Conservation (phyloP, 2,888 invertebrate genomes). For the Lomographa bimaculata region DNA sequence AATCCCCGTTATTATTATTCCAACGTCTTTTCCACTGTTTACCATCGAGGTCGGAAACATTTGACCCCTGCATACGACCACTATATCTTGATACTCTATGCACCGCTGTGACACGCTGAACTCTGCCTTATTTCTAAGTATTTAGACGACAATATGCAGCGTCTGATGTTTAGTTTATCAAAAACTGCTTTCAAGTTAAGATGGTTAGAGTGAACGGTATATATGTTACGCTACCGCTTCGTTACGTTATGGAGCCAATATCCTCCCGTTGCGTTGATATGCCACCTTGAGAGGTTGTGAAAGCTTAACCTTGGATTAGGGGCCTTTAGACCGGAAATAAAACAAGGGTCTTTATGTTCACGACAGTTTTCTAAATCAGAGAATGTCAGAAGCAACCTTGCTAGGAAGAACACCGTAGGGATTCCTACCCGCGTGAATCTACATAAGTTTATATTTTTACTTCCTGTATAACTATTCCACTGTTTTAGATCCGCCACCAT, state of each 20-base stretch:
- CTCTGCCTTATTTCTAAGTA: constrained; percentile 2
- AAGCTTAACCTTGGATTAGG: constrained; percentile 18
- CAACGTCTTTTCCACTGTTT: constrained; percentile 20
- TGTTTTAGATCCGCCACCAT: no score
- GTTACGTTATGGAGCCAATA: constrained; percentile 14
- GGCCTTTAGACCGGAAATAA: constrained; percentile 14
- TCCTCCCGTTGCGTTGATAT: constrained; percentile 17
- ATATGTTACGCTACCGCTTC: constrained; percentile 7
- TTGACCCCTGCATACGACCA: constrained; percentile 20
- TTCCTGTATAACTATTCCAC: no score
- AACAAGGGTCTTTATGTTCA: constrained; percentile 13
- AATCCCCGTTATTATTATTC: constrained; percentile 23
- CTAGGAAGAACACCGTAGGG: not conserved
- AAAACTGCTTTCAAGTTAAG: constrained; percentile 4
- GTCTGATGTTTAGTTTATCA: not conserved
- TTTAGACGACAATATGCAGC: not conserved
- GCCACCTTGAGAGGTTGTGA: constrained; percentile 14
- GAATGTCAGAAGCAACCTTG: constrained; percentile 6
- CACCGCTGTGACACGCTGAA: constrained; percentile 1
- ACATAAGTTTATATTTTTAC: no score
- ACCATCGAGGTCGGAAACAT: constrained; percentile 28
- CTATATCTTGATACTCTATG: constrained; percentile 1
- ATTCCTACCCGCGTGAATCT: no score
- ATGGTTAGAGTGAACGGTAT: constrained; percentile 6
- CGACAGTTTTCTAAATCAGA: constrained; percentile 9